phyloP scores from a whole-genome alignment of 2,113 vertebrate species.

The Gulo gulo region DNA sequence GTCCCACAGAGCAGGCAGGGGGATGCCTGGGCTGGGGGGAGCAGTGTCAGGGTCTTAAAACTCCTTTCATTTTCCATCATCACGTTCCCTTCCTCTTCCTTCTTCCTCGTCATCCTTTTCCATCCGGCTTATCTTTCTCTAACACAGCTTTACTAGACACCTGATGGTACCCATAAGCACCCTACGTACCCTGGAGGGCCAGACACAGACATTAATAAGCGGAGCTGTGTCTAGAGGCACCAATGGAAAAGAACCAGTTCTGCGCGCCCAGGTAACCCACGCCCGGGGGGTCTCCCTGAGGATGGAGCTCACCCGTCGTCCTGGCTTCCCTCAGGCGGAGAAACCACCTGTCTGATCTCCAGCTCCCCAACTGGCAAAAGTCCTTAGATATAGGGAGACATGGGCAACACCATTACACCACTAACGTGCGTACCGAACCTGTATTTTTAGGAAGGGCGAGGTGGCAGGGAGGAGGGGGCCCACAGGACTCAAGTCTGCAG shows the following conservation, averaged over 20 bases:
- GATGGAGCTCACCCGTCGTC: too few species aligned
- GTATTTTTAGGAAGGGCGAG: background rate
- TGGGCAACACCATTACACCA: too few species aligned
- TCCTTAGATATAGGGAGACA: background rate
- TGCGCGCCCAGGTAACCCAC: accelerated
- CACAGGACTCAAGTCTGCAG: background rate
- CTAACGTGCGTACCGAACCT: background rate
- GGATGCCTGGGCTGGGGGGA: background rate
- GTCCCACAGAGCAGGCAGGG: background rate
- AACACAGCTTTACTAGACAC: background rate
- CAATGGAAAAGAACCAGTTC: background rate
- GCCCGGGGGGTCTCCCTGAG: background rate
- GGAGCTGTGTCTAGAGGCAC: accelerated
- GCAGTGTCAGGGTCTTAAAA: background rate
- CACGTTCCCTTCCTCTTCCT: background rate
- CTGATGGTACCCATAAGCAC: too few species aligned
- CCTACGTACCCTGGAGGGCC: too few species aligned
- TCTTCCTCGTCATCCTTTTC: background rate
- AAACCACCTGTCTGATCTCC: background rate
- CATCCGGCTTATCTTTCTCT: background rate
- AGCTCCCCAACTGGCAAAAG: background rate
- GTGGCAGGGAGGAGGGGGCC: too few species aligned
- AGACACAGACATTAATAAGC: background rate
- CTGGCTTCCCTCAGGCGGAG: background rate
- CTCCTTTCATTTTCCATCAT: background rate